A percentile compares a stretch with the other conserved stretches of the same genome.
Evolutionary conservation across 1,140 invertebrate species (phyloP).

Genomic region (Drepana arcuata): DNA sequence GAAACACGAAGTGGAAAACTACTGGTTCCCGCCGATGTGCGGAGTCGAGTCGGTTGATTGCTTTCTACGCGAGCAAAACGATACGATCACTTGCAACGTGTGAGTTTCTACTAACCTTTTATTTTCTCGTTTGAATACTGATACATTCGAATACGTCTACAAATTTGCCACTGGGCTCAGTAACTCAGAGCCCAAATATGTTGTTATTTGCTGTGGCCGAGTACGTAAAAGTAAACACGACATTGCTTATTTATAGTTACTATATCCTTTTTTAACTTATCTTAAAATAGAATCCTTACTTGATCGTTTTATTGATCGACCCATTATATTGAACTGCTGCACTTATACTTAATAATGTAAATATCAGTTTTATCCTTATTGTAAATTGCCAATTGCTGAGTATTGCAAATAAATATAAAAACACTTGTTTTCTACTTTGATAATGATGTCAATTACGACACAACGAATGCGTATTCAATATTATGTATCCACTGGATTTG

Average conservation of each 20-base stretch:
- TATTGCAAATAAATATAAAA: no score
- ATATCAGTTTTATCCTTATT: neutral
- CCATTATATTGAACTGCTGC: neutral
- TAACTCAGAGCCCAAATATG: no score
- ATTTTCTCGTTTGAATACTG: slow-evolving; percentile 24
- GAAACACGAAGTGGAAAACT: slow-evolving; percentile 50
- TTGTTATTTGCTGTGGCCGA: neutral
- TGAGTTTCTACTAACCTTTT: slow-evolving; percentile 60
- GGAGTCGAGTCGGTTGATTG: slow-evolving; percentile 50
- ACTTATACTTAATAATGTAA: neutral
- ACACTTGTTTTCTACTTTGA: neutral
- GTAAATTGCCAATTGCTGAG: neutral
- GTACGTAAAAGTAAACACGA: slow-evolving; percentile 25
- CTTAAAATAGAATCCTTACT: neutral
- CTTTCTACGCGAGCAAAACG: slow-evolving; percentile 54
- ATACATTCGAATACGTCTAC: slow-evolving; percentile 5
- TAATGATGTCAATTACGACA: no score
- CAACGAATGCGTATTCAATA: no score
- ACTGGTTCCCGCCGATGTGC: slow-evolving; percentile 49
- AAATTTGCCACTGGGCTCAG: no score
- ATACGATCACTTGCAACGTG: slow-evolving; percentile 52
- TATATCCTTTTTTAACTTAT: neutral
- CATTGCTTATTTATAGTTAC: slow-evolving; percentile 21
- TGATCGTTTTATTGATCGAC: neutral
- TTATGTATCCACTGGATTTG: no score